Percentiles rank a stretch among this genome's conserved stretches.
Conservation (phyloP, 1,140 invertebrate species). For the Theocolax elegans region DNA sequence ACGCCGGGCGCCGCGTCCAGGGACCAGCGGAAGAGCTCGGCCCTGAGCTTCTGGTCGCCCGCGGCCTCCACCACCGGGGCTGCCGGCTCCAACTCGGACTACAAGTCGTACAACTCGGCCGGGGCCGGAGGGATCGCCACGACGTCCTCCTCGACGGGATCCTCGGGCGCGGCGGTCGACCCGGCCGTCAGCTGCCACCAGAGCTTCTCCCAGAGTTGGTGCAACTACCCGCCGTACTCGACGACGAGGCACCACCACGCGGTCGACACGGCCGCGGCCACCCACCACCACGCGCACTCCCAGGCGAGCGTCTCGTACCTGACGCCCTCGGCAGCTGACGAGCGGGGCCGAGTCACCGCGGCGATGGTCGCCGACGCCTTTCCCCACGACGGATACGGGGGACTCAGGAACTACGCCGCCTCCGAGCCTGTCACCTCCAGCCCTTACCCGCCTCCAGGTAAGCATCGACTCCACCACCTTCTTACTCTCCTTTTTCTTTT, state of each 20-base stretch:
- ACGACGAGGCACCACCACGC: slow-evolving; percentile 68
- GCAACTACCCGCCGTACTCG: slow-evolving; percentile 78
- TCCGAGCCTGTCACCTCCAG: slow-evolving; percentile 81
- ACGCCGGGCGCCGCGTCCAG: slow-evolving; percentile 56
- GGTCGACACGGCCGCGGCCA: slow-evolving; percentile 62
- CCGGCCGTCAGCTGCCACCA: slow-evolving; percentile 76
- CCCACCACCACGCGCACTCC: slow-evolving; percentile 69
- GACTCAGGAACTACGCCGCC: slow-evolving; percentile 77
- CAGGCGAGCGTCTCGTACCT: slow-evolving; percentile 71
- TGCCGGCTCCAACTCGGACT: slow-evolving; percentile 66
- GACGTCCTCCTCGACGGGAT: slow-evolving; percentile 72
- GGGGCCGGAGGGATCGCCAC: slow-evolving; percentile 61
- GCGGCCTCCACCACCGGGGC: slow-evolving; percentile 66
- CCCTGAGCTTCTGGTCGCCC: slow-evolving; percentile 77
- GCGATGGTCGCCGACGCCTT: slow-evolving; percentile 76
- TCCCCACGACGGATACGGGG: slow-evolving; percentile 79
- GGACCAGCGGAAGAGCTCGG: slow-evolving; percentile 71
- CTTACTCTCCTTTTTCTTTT: not conserved
- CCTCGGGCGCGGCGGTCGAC: slow-evolving; percentile 64
- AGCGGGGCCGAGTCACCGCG: slow-evolving; percentile 72
- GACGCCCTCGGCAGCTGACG: slow-evolving; percentile 73
- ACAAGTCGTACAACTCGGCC: slow-evolving; percentile 71
- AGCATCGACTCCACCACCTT: slow-evolving; percentile 56
- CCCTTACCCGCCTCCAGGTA: slow-evolving; percentile 84
- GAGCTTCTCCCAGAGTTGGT: slow-evolving; percentile 78